Percentiles rank a stretch among this genome's conserved stretches.
phyloP scores from a whole-genome alignment of 2,797 vertebrate genomes.

The Gobionotothen gibberifrons region DNA sequence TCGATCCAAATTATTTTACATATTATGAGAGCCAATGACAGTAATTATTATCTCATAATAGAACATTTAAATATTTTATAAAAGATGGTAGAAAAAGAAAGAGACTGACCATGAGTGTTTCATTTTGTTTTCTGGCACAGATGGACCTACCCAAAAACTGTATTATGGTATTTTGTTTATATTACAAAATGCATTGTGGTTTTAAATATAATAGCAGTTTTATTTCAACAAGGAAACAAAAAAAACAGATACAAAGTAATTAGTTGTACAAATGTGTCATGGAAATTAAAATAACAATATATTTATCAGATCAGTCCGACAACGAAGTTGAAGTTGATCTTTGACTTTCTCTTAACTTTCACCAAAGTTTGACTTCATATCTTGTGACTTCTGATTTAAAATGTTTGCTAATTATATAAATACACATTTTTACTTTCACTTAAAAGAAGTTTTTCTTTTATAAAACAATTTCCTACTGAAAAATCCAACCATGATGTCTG shows the following conservation, averaged over 20 bases:
- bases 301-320: background rate
- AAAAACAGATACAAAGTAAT: background rate
- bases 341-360: background rate
- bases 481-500: background rate
- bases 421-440: too few species aligned
- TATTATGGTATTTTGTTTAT: background rate
- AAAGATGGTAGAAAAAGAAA: too few species aligned
- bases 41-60: too few species aligned
- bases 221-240: background rate
- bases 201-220: background rate
- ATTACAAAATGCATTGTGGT: background rate
- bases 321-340: background rate
- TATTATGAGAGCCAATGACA: too few species aligned
- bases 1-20: too few species aligned
- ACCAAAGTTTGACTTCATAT: background rate
- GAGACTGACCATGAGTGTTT: background rate
- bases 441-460: too few species aligned
- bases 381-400: background rate
- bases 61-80: too few species aligned
- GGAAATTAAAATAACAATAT: background rate
- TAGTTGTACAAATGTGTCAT: too few species aligned
- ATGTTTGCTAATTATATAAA: background rate
- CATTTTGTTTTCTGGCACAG: too few species aligned
- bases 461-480: too few species aligned
- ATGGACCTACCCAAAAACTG: background rate